Evolutionary conservation across 2,888 invertebrate species (phyloP).

Genomic region (Drosophila lacicola): DNA sequence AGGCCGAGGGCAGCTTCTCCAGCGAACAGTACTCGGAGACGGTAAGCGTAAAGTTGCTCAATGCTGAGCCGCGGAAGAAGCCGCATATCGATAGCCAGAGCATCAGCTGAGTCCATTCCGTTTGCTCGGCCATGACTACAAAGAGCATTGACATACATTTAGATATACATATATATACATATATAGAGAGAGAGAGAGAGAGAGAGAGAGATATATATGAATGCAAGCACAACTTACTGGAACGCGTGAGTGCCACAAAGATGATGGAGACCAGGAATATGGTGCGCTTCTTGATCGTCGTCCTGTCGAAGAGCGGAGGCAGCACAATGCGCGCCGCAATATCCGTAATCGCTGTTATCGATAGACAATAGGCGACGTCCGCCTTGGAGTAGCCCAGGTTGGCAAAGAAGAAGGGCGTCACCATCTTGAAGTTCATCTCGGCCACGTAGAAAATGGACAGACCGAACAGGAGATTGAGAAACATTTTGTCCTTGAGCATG

Average conservation of each 20-base stretch:
- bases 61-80: constrained; percentile 91
- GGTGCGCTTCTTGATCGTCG: constrained; percentile 89
- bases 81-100: constrained; percentile 91
- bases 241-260: constrained; percentile 90
- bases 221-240: constrained; percentile 88
- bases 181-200: no score
- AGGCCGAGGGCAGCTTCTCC: constrained; percentile 91
- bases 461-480: constrained; percentile 90
- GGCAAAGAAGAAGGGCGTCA: constrained; percentile 89
- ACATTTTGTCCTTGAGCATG: constrained; percentile 90
- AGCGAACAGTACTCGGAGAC: constrained; percentile 91
- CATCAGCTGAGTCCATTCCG: constrained; percentile 89
- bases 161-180: not conserved
- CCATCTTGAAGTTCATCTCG: constrained; percentile 91
- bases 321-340: constrained; percentile 90
- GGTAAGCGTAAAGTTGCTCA: constrained; percentile 92
- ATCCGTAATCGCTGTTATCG: constrained; percentile 91
- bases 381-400: constrained; percentile 88
- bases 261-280: constrained; percentile 90
- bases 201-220: no score
- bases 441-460: constrained; percentile 91
- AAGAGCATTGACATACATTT: not conserved
- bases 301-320: constrained; percentile 91
- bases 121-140: constrained; percentile 90
- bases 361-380: constrained; percentile 90